Base-by-base conservation (phyloP, 2,888 invertebrate species). In the Onthophagus sagittarius region DNA sequence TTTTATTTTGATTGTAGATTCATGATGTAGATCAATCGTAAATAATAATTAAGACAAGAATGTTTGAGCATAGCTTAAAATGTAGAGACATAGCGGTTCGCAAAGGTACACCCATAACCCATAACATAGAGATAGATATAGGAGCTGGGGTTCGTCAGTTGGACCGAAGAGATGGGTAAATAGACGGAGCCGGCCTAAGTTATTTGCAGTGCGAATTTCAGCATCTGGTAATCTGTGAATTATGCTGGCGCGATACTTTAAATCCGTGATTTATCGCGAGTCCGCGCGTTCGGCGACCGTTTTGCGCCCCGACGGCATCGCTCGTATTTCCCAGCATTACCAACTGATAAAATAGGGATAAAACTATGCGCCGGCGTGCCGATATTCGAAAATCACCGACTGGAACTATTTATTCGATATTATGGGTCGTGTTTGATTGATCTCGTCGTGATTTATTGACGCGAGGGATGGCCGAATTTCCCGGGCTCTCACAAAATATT, bases 151-250 rank as follows among this genome's bases (percentile, higher is more conserved):
- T 64, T 9, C 64, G 64, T 15, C 64, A 23, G 14, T 64, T 4
- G 64, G 0, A 5, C 63, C 0, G 5, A 63, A 14, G 13, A 15
- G 64, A 9, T 15, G 23, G 64, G 64, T 5, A 64, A 64, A 64
- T 14, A 63, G 14, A 14, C 63, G 13, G 64, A 14, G 9, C 64
- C 15, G 64, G 64, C 15, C 81, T 82, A 82, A 82, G 82, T 83
- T 82, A 82, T 83, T 83, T 82, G 82, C 81, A 75, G 77, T 79
- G 77, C 77, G 77, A 81, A 75, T 75, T 75, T 73, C 80, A 82
- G 78, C 79, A 76, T 80, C 81, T 82, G 81, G 63, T 83, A 84
- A 84, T 84, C 83, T 83, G 80, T 83, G 82, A 84, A 82, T 83
- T 83, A 83, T 83, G 81, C 80, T 79, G 80, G 81, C 81, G 79